Evolutionary conservation across 37 sponge, comb jelly and placozoan genomes (phyloP), one percentile per base, ranked within the genome.

Genomic region (Crambe crambe): DNA sequence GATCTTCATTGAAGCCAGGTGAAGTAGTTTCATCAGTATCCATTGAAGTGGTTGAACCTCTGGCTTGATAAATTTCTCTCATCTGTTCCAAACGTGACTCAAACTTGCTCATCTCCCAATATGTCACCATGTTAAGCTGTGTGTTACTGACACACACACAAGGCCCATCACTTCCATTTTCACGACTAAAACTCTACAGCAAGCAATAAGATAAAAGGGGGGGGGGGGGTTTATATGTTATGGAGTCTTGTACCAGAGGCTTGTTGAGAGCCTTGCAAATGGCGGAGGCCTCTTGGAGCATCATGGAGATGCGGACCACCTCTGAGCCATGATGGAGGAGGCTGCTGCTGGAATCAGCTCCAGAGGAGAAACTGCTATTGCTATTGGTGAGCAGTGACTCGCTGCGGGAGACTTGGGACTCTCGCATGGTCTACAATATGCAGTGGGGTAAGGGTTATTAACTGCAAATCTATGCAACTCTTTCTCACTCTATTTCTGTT

Each of bases 241-340:
- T 61, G 3, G 8, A n/a, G 22, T 9, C 5, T 6, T 78, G 1
- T 57, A 89, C 81, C 42, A 80, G 37, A 35, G 73, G 75, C 44
- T 78, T 94, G 56, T 70, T 63, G 54, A 94, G 91, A 20, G 42
- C 58, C 47, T 68, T 70, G 75, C 89, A 84, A 56, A 94, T 87
- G 58, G 81, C 83, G 32, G 87, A 83, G 30, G 95, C 95, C 68
- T 94, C 95, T 39, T 87, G 88, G 23, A 94, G 68, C 89, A 94
- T 85, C 79, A 90, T 83, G 18, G 91, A 70, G 32, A 90, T 32
- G 29, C 85, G 64, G 8, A 86, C 59, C 59, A 87, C 68, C 68
- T 92, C 88, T 47, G 93, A 92, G 41, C 93, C 83, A 1, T 47
- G 68, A 37, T 25, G 17, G 61, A 20, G 4, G 61, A 26, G 4